Conservation (phyloP, 2,113 vertebrate species). For the Ptyas mucosa region DNA sequence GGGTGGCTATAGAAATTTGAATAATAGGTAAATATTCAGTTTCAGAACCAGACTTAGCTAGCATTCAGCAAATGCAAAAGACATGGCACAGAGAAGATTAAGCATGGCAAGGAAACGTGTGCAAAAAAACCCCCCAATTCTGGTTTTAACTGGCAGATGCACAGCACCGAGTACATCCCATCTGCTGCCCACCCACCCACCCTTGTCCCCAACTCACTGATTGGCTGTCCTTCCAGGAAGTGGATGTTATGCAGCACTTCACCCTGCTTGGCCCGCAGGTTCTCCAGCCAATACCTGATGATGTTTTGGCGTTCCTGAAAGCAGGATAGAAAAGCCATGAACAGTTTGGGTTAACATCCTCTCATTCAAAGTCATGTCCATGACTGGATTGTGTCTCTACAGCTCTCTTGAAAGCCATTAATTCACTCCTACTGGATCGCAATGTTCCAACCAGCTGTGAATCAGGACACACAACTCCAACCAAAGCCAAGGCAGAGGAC, state of each 20-base stretch:
- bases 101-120: not conserved
- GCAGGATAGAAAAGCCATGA: fast-evolving
- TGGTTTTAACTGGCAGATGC: not conserved
- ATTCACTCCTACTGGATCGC: not conserved
- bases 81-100: not conserved
- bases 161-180: not conserved
- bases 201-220: conserved; percentile 77
- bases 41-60: not conserved
- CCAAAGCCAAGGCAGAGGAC: not conserved
- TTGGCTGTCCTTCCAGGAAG: conserved; percentile 96
- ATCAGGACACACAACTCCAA: not conserved
- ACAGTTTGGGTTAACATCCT: not conserved
- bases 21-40: not conserved
- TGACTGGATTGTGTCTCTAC: not conserved
- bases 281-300: conserved; percentile 96
- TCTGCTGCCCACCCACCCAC: fast-evolving
- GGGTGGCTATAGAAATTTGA: not conserved
- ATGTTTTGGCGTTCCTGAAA: conserved; percentile 91
- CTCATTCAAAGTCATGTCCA: not conserved
- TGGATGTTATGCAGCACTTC: conserved; percentile 91
- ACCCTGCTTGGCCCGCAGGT: conserved; percentile 91
- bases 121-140: not conserved
- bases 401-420: not conserved
- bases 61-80: not conserved
- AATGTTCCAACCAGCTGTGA: not conserved